A percentile compares a stretch with the other conserved stretches of the same genome.
phyloP scores from a whole-genome alignment of 2,797 vertebrate species.

The Podargus strigoides region DNA sequence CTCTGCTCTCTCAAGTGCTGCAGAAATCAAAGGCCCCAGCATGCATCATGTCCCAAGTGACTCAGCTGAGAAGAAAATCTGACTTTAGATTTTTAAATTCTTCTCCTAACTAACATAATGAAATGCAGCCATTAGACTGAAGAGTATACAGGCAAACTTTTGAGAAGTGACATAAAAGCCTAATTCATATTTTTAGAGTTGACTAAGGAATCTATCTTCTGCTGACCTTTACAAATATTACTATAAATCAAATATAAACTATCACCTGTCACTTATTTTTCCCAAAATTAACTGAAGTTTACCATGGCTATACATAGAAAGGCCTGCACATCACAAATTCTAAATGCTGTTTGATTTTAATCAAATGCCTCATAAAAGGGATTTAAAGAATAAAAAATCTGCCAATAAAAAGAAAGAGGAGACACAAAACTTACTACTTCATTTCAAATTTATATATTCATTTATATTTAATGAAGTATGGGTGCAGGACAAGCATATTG shows the following conservation, averaged over 20 bases:
- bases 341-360: constrained; percentile 32
- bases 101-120: neutral
- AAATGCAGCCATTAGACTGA: neutral
- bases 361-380: neutral
- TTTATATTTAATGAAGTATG: neutral
- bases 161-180: neutral
- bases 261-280: neutral
- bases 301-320: neutral
- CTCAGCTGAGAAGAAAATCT: neutral
- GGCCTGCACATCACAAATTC: neutral
- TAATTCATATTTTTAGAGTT: neutral
- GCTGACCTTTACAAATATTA: neutral
- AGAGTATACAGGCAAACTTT: neutral
- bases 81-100: neutral
- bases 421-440: neutral
- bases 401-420: constrained; percentile 11
- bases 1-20: neutral
- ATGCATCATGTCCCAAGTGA: neutral
- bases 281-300: neutral
- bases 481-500: neutral
- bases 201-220: neutral
- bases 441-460: neutral
- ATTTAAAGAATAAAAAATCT: constrained; percentile 36
- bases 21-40: neutral
- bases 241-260: neutral